A percentile compares a stretch with the other conserved stretches of the same genome.
phyloP scores from a whole-genome alignment of 2,113 vertebrate genomes.

The Pandion haliaetus region DNA sequence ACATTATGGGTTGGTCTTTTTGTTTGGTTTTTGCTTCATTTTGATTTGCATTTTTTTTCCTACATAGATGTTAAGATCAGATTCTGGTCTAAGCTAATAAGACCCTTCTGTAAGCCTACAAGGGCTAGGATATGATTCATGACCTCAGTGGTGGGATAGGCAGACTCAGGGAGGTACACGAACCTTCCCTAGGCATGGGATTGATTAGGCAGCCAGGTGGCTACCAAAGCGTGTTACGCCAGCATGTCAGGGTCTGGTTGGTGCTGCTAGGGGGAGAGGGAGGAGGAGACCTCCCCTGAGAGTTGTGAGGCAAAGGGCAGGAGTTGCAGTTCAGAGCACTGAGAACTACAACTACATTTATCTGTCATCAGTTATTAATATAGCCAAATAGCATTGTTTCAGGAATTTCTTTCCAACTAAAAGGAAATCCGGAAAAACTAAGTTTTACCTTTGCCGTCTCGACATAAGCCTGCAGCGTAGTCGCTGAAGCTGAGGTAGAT shows the following conservation, averaged over 20 bases:
- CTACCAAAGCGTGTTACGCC: not conserved
- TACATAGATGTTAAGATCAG: not conserved
- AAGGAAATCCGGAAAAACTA: not conserved
- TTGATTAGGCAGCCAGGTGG: not conserved
- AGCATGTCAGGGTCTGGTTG: not conserved
- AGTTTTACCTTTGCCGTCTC: not conserved
- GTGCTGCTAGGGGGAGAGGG: not conserved
- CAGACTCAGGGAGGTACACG: not conserved
- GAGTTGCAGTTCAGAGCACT: not conserved
- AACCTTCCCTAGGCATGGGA: not conserved
- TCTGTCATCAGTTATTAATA: not conserved
- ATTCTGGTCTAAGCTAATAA: not conserved
- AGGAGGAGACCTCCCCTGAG: not conserved
- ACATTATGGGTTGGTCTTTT: not conserved
- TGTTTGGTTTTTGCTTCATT: not conserved
- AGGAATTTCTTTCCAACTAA: not conserved
- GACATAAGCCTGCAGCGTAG: not conserved
- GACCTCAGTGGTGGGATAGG: not conserved
- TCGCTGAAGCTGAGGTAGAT: not conserved
- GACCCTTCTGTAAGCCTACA: not conserved
- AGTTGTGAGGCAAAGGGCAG: not conserved
- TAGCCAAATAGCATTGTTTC: not conserved
- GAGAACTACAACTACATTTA: rapidly evolving
- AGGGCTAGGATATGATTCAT: not conserved
- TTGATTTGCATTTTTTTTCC: not conserved